phyloP scores from a whole-genome alignment of 2,113 vertebrate genomes.

The Aleadryas rufinucha region DNA sequence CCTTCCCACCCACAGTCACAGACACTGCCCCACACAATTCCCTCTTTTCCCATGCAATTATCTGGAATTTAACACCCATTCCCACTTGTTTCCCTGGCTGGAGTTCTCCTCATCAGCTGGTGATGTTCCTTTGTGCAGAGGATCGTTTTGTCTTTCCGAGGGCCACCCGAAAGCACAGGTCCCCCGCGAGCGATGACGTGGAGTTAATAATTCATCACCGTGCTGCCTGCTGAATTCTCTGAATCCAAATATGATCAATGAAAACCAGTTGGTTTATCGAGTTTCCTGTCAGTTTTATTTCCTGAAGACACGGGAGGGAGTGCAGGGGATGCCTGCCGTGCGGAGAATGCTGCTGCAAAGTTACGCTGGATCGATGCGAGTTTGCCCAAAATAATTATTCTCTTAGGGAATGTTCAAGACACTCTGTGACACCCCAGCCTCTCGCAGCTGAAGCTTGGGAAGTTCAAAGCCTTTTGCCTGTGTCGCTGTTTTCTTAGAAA shows the following conservation, averaged over 20 bases:
- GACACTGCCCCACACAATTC: rapidly evolving
- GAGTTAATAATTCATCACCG: constrained; percentile 83
- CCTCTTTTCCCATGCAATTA: neutral
- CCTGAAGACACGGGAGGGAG: constrained; percentile 78
- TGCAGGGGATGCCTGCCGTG: constrained; percentile 1
- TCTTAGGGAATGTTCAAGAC: constrained; percentile 71
- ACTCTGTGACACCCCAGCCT: constrained; percentile 71
- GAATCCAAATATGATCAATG: constrained; percentile 82
- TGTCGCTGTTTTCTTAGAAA: neutral
- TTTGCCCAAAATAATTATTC: constrained; percentile 87
- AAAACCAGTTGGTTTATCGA: constrained; percentile 87
- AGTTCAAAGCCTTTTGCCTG: constrained; percentile 31
- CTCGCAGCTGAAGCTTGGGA: constrained; percentile 60
- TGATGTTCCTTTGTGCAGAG: constrained; percentile 44
- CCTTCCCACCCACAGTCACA: neutral
- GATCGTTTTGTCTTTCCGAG: constrained; percentile 15
- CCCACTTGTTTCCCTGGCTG: neutral
- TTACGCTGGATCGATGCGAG: constrained; percentile 80
- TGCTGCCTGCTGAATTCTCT: constrained; percentile 74
- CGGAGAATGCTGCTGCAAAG: constrained; percentile 14
- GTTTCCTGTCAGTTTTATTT: constrained; percentile 75
- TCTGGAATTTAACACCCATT: neutral
- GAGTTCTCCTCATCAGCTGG: neutral
- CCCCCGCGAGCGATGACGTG: constrained; percentile 71
- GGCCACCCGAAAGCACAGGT: constrained; percentile 55